Evolutionary conservation across 2,113 vertebrate genomes (phyloP).

Genomic region (Brienomyrus brachyistius): DNA sequence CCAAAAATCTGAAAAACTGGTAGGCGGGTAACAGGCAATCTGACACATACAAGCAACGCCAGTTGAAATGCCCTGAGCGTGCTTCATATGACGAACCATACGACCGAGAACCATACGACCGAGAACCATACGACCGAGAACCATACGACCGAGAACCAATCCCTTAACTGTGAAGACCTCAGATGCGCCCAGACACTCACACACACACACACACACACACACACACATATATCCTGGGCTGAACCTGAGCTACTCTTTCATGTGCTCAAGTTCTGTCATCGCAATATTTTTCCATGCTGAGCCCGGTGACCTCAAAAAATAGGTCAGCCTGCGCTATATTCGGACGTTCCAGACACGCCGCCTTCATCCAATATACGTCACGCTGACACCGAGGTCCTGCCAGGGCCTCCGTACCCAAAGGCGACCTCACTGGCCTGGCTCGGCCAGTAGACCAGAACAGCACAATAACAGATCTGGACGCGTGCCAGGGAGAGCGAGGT

Average conservation of each 20-base stretch:
- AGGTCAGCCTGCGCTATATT: neutral
- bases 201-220: too few species aligned
- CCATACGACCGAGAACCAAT: neutral
- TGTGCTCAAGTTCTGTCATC: neutral
- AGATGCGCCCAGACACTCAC: neutral
- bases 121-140: too few species aligned
- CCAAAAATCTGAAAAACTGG: neutral
- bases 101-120: neutral
- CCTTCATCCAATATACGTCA: neutral
- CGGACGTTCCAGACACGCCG: neutral
- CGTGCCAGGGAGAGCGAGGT: neutral
- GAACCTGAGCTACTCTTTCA: neutral
- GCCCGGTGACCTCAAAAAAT: neutral
- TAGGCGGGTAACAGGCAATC: neutral
- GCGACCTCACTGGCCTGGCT: neutral
- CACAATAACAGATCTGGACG: neutral
- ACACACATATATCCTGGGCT: neutral
- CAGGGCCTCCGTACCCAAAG: neutral
- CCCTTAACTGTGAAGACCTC: neutral
- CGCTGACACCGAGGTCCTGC: neutral
- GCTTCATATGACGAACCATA: neutral
- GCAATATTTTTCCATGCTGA: neutral
- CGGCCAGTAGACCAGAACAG: neutral
- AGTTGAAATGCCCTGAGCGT: neutral
- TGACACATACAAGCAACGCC: neutral